phyloP scores from a whole-genome alignment of 2,888 invertebrate species.

The Nematopogon swammerdamellus region DNA sequence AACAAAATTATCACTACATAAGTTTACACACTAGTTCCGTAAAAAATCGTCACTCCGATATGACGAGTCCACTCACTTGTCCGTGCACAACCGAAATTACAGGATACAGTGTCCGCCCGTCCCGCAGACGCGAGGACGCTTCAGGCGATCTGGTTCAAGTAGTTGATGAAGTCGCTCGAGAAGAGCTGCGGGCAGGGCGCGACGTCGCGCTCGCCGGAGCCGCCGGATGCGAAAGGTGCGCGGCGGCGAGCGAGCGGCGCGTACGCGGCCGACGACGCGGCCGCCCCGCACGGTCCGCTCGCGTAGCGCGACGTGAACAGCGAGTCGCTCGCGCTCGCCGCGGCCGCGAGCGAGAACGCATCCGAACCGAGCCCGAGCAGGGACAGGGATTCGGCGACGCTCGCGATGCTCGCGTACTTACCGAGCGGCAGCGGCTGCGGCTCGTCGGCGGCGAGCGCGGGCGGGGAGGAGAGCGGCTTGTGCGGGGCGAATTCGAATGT shows the following conservation, averaged over 20 bases:
- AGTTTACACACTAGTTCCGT: background rate
- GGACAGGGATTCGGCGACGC: slow-evolving; percentile 43
- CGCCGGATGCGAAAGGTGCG: background rate
- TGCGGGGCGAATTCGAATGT: slow-evolving; percentile 15
- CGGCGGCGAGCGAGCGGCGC: slow-evolving; percentile 21
- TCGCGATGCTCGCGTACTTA: slow-evolving; percentile 32
- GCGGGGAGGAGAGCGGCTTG: slow-evolving; percentile 17
- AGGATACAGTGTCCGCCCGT: background rate
- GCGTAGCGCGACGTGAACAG: slow-evolving; percentile 8
- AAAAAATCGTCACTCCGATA: too few relatives aligned
- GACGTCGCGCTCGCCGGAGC: slow-evolving; percentile 19
- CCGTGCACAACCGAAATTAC: background rate
- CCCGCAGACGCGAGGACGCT: too few relatives aligned
- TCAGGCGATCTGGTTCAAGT: slow-evolving; percentile 60
- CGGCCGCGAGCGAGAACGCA: slow-evolving; percentile 27
- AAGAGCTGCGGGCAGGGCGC: slow-evolving; percentile 54
- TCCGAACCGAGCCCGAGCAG: slow-evolving; percentile 41
- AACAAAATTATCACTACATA: background rate
- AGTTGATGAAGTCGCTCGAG: slow-evolving; percentile 61
- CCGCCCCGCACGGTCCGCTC: slow-evolving; percentile 2
- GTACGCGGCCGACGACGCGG: slow-evolving; percentile 3
- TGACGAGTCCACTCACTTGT: background rate
- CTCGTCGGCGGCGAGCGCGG: slow-evolving; percentile 21
- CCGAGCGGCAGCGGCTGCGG: slow-evolving; percentile 7
- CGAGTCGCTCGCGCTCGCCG: slow-evolving; percentile 36